Percentiles rank a stretch among this genome's conserved stretches.
phyloP scores from a whole-genome alignment of 2,888 invertebrate species.

The Sylvicola cinctus region DNA sequence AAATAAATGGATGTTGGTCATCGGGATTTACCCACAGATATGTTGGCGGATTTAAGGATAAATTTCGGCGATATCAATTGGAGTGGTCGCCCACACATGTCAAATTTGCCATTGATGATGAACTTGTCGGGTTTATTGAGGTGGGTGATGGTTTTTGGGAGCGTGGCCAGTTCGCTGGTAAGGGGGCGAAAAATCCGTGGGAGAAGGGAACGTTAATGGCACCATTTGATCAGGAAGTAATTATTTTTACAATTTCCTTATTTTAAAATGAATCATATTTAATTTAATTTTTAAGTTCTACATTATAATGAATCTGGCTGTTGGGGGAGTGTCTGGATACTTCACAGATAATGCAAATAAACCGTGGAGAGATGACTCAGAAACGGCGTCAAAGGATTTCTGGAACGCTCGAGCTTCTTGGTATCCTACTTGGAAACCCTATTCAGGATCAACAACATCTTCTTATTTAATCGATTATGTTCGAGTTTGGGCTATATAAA shows the following conservation, averaged over 20 bases:
- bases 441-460: slow-evolving; percentile 3
- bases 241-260: slow-evolving; percentile 12
- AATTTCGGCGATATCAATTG: slow-evolving; percentile 41
- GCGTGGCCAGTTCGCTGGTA: slow-evolving; percentile 31
- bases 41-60: slow-evolving; percentile 27
- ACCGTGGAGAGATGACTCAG: slow-evolving; percentile 4
- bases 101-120: slow-evolving; percentile 26
- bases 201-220: slow-evolving; percentile 34
- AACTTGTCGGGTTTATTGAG: slow-evolving; percentile 28
- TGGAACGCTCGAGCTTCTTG: slow-evolving; percentile 4
- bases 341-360: slow-evolving; percentile 29
- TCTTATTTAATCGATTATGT: slow-evolving; percentile 4
- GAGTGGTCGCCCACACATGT: slow-evolving; percentile 36
- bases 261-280: not conserved
- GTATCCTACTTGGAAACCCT: slow-evolving; percentile 5
- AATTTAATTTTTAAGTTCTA: slow-evolving; percentile 26
- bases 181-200: slow-evolving; percentile 32
- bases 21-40: slow-evolving; percentile 14
- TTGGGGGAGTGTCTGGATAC: slow-evolving; percentile 41
- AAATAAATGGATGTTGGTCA: slow-evolving; percentile 29
- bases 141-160: slow-evolving; percentile 43
- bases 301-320: slow-evolving; percentile 42
- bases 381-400: slow-evolving; percentile 2
- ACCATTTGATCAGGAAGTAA: slow-evolving; percentile 45
- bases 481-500: slow-evolving; percentile 4